phyloP scores from a whole-genome alignment of 2,113 vertebrate species.

The Enhydra lutris region DNA sequence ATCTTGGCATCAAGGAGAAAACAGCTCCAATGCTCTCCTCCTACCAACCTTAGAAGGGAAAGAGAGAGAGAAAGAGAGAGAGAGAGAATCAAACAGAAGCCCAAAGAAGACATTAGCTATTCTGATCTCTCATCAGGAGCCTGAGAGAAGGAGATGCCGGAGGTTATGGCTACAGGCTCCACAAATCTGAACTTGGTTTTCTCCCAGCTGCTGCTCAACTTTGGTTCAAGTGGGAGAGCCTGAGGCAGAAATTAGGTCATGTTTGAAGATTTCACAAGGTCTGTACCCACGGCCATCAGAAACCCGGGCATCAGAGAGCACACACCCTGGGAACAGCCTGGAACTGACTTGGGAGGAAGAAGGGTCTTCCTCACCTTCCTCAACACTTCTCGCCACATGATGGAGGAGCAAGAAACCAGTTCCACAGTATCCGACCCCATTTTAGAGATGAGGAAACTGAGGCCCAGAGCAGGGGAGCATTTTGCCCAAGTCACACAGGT shows the following conservation, averaged over 20 bases:
- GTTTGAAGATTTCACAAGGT: conserved; percentile 21
- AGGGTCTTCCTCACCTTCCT: background rate
- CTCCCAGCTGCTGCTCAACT: background rate
- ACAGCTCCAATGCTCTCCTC: conserved; percentile 57
- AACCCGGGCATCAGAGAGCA: no score
- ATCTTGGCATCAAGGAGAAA: conserved; percentile 60
- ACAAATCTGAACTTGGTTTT: conserved; percentile 36
- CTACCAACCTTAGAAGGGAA: conserved; percentile 61
- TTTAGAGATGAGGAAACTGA: background rate
- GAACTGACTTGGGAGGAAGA: background rate
- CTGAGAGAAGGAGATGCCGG: background rate
- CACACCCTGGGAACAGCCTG: background rate
- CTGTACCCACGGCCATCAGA: background rate
- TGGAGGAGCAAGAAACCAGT: background rate
- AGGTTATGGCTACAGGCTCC: conserved; percentile 36
- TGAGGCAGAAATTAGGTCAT: conserved; percentile 53
- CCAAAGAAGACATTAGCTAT: conserved; percentile 17
- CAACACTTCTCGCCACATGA: background rate
- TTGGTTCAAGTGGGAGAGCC: conserved; percentile 18
- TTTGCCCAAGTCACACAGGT: background rate
- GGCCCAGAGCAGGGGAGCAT: background rate
- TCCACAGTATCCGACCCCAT: background rate
- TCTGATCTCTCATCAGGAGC: conserved; percentile 36
- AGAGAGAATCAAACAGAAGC: conserved; percentile 62
- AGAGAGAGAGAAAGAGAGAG: background rate